phyloP scores from a whole-genome alignment of 1,140 invertebrate genomes.

The Euborellia annulipes region DNA sequence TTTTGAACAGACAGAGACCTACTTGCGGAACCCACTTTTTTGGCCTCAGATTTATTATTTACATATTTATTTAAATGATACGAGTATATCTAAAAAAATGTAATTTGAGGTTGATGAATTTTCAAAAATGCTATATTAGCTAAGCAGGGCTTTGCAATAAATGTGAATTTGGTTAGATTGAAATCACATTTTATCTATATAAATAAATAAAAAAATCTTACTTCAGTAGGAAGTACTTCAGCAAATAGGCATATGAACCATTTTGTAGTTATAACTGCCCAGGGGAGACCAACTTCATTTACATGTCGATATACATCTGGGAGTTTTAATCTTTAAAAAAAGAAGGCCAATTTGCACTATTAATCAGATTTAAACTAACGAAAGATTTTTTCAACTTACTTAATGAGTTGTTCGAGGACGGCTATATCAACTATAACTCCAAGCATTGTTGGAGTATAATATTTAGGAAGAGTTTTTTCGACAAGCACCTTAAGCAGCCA shows the following conservation, averaged over 20 bases:
- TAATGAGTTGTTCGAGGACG: conserved; percentile 68
- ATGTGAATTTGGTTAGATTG: too few relatives aligned
- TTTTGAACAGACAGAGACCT: too few relatives aligned
- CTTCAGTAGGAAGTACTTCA: conserved; percentile 79
- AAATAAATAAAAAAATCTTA: conserved; percentile 20
- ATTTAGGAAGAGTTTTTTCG: conserved; percentile 73
- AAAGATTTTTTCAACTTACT: conserved; percentile 30
- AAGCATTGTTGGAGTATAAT: conserved; percentile 76
- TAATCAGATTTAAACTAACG: too few relatives aligned
- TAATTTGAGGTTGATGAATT: too few relatives aligned
- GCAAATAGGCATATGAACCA: conserved; percentile 90
- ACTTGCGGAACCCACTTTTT: too few relatives aligned
- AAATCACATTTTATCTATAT: conserved; percentile 3
- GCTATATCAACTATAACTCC: conserved; percentile 75
- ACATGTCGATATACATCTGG: conserved; percentile 67
- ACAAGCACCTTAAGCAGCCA: conserved; percentile 78
- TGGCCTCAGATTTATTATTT: too few relatives aligned
- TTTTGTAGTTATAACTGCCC: conserved; percentile 77
- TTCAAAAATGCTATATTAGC: too few relatives aligned
- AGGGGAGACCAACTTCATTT: conserved; percentile 56
- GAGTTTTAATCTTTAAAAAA: conserved; percentile 44
- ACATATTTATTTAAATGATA: too few relatives aligned
- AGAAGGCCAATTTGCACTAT: too few relatives aligned
- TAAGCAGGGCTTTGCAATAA: too few relatives aligned
- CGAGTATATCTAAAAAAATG: too few relatives aligned